A percentile compares a stretch with the other conserved stretches of the same genome.
Conservation (phyloP, 2,113 vertebrate species). For the Thryonomys swinderianus region DNA sequence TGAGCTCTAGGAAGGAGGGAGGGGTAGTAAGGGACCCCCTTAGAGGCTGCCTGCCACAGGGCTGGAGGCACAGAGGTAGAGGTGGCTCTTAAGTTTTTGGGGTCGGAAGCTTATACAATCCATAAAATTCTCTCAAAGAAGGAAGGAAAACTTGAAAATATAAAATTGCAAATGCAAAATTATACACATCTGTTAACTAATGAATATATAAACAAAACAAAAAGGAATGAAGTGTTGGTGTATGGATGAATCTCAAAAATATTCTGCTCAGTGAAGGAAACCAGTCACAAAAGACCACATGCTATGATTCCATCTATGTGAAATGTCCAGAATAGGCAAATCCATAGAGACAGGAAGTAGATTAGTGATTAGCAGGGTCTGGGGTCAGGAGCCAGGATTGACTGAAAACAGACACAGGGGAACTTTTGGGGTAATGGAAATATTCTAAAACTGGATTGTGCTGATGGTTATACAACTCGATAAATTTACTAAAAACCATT, state of each 20-base stretch:
- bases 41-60: neutral
- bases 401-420: conserved; percentile 50
- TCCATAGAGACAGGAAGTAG: conserved; percentile 50
- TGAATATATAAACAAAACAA: conserved; percentile 27
- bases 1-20: neutral
- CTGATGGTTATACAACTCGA: conserved; percentile 43
- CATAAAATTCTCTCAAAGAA: conserved; percentile 1
- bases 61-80: conserved; percentile 5
- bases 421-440: conserved; percentile 41
- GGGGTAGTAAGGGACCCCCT: neutral
- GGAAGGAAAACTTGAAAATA: conserved; percentile 25
- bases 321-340: conserved; percentile 61
- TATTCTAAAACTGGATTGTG: conserved; percentile 53
- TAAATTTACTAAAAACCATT: conserved; percentile 66
- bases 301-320: neutral
- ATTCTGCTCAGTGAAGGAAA: conserved; percentile 25
- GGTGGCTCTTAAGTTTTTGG: neutral
- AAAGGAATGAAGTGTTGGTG: conserved; percentile 6
- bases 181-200: neutral
- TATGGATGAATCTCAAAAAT: conserved; percentile 5
- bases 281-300: conserved; percentile 36
- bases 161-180: conserved; percentile 50
- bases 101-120: neutral
- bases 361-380: conserved; percentile 43
- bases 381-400: conserved; percentile 7